These are phyloP conservation scores for Acholoe squamosa DNA, from an alignment of 2,888 invertebrate genomes.

Conservation along the genomic window DNA sequence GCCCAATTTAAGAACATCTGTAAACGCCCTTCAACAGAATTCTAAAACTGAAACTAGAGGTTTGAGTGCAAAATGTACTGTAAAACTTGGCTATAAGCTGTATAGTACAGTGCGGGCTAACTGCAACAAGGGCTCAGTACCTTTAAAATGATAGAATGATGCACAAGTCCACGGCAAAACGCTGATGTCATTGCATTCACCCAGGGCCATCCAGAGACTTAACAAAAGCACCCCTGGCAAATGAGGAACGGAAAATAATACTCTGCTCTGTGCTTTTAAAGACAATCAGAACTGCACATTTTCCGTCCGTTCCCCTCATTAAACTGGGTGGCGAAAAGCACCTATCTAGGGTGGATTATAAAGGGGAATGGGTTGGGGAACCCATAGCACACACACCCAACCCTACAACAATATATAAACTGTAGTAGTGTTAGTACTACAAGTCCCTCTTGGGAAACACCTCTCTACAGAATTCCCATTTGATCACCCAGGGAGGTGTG, in stretches of 20 bases:
- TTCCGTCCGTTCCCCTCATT: constrained; percentile 1
- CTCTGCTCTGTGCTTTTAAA: not conserved
- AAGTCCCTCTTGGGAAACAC: not conserved
- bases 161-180: not conserved
- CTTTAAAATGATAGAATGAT: too few relatives aligned
- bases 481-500: not conserved
- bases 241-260: not conserved
- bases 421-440: too few relatives aligned
- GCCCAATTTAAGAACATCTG: too few relatives aligned
- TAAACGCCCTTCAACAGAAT: too few relatives aligned
- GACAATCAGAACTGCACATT: not conserved
- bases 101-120: too few relatives aligned
- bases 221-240: not conserved
- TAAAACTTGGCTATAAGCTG: too few relatives aligned
- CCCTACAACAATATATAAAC: too few relatives aligned
- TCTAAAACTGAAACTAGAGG: too few relatives aligned
- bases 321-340: not conserved
- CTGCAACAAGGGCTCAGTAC: too few relatives aligned
- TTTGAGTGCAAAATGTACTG: too few relatives aligned
- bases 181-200: not conserved
- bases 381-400: too few relatives aligned
- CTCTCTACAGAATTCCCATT: constrained; percentile 42
- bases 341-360: not conserved
- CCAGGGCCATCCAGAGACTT: not conserved
- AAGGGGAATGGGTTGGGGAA: not conserved